These are phyloP conservation scores for Tetragonisca angustula DNA, from an alignment of 2,888 invertebrate species.

Conservation along the genomic window DNA sequence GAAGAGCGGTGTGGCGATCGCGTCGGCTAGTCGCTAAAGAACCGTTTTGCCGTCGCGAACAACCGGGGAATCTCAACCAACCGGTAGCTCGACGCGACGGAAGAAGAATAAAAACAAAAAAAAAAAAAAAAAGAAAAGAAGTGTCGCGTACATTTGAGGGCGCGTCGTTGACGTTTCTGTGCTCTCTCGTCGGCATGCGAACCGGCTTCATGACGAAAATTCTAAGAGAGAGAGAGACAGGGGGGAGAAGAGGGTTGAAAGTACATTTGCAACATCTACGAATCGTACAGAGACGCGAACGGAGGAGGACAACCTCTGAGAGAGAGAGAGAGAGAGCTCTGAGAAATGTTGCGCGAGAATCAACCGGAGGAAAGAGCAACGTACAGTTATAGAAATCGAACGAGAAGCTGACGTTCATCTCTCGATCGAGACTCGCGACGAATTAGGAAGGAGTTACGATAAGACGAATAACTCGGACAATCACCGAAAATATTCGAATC, in stretches of 20 bases:
- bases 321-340: background rate
- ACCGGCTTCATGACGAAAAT: no score
- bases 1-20: slow-evolving; percentile 69
- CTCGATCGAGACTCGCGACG: no score
- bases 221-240: no score
- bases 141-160: background rate
- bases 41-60: slow-evolving; percentile 50
- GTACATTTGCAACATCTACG: background rate
- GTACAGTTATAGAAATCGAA: no score
- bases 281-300: background rate
- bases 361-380: background rate
- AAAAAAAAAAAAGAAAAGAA: background rate
- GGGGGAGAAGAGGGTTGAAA: no score
- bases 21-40: slow-evolving; percentile 68
- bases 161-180: background rate
- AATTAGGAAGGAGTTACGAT: no score
- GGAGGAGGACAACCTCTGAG: background rate
- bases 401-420: no score
- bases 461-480: background rate
- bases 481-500: background rate
- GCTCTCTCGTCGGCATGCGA: no score
- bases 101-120: background rate
- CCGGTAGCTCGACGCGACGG: background rate
- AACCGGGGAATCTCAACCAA: background rate
- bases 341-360: background rate